phyloP scores from a whole-genome alignment of 2,888 invertebrate species.

The Baronia brevicornis region DNA sequence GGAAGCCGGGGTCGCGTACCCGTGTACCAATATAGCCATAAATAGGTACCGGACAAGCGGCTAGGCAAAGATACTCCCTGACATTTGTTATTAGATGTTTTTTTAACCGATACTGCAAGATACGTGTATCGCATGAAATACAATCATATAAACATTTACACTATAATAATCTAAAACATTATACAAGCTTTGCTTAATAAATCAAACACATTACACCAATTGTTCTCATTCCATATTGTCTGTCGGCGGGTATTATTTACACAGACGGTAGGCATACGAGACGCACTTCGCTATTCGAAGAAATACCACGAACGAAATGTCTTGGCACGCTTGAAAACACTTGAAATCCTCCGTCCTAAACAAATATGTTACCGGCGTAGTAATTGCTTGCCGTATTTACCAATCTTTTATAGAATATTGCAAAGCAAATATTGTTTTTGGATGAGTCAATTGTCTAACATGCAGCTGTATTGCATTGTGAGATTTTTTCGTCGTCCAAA shows the following conservation, averaged over 20 bases:
- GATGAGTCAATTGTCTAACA: slow-evolving; percentile 64
- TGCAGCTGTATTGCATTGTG: slow-evolving; percentile 49
- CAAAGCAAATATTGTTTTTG: slow-evolving; percentile 68
- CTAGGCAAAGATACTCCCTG: too few species aligned
- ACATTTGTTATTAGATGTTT: too few species aligned
- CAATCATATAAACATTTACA: too few species aligned
- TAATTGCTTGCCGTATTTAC: slow-evolving; percentile 72
- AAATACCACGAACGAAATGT: slow-evolving; percentile 59
- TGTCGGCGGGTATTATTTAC: slow-evolving; percentile 61
- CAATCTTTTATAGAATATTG: slow-evolving; percentile 72
- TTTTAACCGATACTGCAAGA: too few species aligned
- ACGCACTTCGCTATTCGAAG: slow-evolving; percentile 31
- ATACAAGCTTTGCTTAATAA: slow-evolving; percentile 53
- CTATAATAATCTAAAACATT: slow-evolving; percentile 11
- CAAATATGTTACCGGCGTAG: slow-evolving; percentile 69
- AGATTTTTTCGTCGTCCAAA: slow-evolving; percentile 35
- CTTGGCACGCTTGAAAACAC: slow-evolving; percentile 67
- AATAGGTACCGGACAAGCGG: too few species aligned
- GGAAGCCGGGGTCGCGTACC: too few species aligned
- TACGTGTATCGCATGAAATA: too few species aligned
- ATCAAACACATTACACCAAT: slow-evolving; percentile 66
- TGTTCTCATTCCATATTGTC: slow-evolving; percentile 65
- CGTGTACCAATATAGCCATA: too few species aligned
- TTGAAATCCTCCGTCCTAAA: slow-evolving; percentile 72
- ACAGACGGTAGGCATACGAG: slow-evolving; percentile 44